Base-by-base conservation (phyloP, 2,113 vertebrate genomes). In the Microcebus tavaratra region DNA sequence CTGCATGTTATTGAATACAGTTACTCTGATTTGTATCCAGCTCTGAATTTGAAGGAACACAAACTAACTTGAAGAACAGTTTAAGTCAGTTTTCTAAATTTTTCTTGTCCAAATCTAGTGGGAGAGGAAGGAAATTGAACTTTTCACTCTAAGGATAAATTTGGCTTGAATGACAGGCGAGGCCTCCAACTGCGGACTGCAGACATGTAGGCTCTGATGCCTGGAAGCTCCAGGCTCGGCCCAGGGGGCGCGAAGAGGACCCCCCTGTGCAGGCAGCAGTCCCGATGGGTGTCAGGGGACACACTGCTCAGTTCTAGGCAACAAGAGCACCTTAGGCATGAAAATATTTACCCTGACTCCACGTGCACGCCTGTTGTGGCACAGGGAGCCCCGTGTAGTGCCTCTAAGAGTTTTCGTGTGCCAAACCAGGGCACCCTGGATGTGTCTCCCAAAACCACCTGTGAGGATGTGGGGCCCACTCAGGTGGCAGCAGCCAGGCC, bases 341-440 rank as follows among this genome's bases (percentile, higher is more conserved):
- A 34, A 36, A 48, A 45, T 36, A 61, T 45, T 17, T 8, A 2
- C 57, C 27, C 68, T 67, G 68, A 61, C 42, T 31, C 21, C 8
- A 1, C 3, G 4, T 8, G 45, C 25, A 8, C 3, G 2, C 48
- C 45, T 25, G 23, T 25, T 34, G 7, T 25, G 21, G 14, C 29
- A 63, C 53, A 55, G 20, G 45, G 34, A 13, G 31, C 29, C 36
- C 55, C 3, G 45, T 27, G 4, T 42, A 18, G 15, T 14, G n/a
- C 53, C 67, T 70, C 20, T 45, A 29, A 39, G 29, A 61, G 9
- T 20, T 73, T 39, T 14, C 17, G 2, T 45, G 63, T 57, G n/a
- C n/a, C 21, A 65, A 27, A 65, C 23, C 4, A 14, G 8, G 18
- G 34, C 82, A 6, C 72, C 29, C 45, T 31, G 2, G 21, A 1